Evolutionary conservation across 2,113 vertebrate genomes (phyloP), one percentile per base, ranked within the genome.

Genomic region (Cryptotis parvus): DNA sequence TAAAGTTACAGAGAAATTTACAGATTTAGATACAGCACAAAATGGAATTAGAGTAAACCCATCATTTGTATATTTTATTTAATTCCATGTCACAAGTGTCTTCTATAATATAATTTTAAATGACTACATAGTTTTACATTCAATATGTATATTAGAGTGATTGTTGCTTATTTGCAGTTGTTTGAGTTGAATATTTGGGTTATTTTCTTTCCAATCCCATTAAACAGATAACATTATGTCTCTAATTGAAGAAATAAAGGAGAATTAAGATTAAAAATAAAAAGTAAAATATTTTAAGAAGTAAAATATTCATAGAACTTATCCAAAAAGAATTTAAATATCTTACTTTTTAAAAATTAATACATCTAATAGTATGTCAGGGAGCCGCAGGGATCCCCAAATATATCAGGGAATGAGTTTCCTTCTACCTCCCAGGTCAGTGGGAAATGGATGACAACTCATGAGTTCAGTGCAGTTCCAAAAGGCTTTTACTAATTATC

Each of bases 321-420:
- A 27, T 63, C 12, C 27, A 29, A 61, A 43, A 65, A 35, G 6
- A 49, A 75, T 75, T 70, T 35, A 41, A 65, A n/a, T 61, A 74
- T 65, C 72, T 55, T 80, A 89, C 2, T 45, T 69, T 81, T 87
- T 87, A 29, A 33, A 76, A 76, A 69, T 70, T 77, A 63, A 90
- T 63, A 69, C 7, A 52, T 11, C 52, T 76, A 82, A 72, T 4
- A n/a, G n/a, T n/a, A n/a, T n/a, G n/a, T n/a, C n/a, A n/a, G n/a
- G n/a, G n/a, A n/a, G n/a, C n/a, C n/a, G n/a, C n/a, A n/a, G n/a
- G n/a, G n/a, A n/a, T n/a, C n/a, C n/a, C n/a, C n/a, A n/a, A n/a
- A n/a, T n/a, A n/a, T n/a, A n/a, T n/a, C n/a, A n/a, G n/a, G n/a
- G n/a, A n/a, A n/a, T n/a, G n/a, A n/a, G n/a, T n/a, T n/a, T n/a